Percentiles rank a stretch among this genome's conserved stretches.
Conservation (phyloP, 2,797 vertebrate genomes). For the Hippocampus kuda region DNA sequence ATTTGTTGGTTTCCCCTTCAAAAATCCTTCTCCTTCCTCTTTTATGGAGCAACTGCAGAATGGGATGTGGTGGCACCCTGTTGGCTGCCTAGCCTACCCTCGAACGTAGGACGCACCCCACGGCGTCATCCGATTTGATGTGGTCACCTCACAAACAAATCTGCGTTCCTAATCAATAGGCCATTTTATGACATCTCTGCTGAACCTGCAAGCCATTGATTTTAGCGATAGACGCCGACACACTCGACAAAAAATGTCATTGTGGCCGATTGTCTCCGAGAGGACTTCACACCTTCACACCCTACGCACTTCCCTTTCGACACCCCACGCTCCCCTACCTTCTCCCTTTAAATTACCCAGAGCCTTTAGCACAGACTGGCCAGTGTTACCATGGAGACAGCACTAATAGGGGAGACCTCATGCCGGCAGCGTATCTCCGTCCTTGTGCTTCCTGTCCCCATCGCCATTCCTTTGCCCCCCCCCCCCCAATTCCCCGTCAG, state of each 20-base stretch:
- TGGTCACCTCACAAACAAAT: conserved; percentile 44
- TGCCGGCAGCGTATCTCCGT: conserved; percentile 28
- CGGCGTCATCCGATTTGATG: conserved; percentile 42
- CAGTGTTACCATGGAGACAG: conserved; percentile 53
- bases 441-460: conserved; percentile 15
- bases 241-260: conserved; percentile 25
- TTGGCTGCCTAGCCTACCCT: too few species aligned
- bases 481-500: neutral
- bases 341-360: conserved; percentile 28
- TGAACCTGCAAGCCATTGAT: conserved; percentile 26
- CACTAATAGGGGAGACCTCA: conserved; percentile 46
- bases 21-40: too few species aligned
- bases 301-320: conserved; percentile 33
- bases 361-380: conserved; percentile 43
- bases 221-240: conserved; percentile 32
- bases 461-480: conserved; percentile 5
- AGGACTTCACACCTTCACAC: conserved; percentile 35
- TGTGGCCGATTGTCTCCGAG: conserved; percentile 32
- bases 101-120: too few species aligned
- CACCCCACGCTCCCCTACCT: conserved; percentile 29
- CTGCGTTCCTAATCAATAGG: conserved; percentile 49
- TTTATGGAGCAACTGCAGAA: too few species aligned
- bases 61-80: too few species aligned
- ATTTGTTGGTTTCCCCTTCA: too few species aligned
- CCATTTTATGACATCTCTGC: conserved; percentile 7